phyloP scores from a whole-genome alignment of 2,888 invertebrate genomes.

The Leptopilina drosophilae region DNA sequence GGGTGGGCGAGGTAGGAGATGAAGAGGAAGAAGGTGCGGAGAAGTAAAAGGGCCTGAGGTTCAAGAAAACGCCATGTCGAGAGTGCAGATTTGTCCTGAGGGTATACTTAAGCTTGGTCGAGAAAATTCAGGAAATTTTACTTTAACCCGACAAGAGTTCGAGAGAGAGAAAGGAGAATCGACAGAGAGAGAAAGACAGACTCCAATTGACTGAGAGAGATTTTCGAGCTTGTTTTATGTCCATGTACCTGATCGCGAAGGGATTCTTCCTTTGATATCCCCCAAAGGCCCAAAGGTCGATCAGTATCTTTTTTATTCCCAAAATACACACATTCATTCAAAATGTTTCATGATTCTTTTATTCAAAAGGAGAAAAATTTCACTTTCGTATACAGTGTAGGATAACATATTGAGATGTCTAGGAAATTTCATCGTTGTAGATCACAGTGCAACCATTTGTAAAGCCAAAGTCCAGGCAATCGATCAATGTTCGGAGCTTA shows the following conservation, averaged over 20 bases:
- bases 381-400: neutral
- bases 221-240: slow-evolving; percentile 45
- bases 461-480: slow-evolving; percentile 5
- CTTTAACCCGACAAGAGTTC: slow-evolving; percentile 49
- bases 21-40: neutral
- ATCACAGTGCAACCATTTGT: slow-evolving; percentile 19
- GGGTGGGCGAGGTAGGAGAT: slow-evolving; percentile 44
- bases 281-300: slow-evolving; percentile 59
- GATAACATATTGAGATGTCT: neutral
- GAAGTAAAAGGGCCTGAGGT: slow-evolving; percentile 40
- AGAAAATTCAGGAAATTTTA: slow-evolving; percentile 65
- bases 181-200: slow-evolving; percentile 53
- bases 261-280: slow-evolving; percentile 49
- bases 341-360: too few species aligned
- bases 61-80: slow-evolving; percentile 61
- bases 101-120: slow-evolving; percentile 66
- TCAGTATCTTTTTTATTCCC: slow-evolving; percentile 54
- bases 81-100: slow-evolving; percentile 73
- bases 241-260: slow-evolving; percentile 56
- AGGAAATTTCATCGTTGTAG: neutral
- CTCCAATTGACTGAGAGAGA: slow-evolving; percentile 56
- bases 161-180: slow-evolving; percentile 35
- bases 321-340: too few species aligned
- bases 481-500: slow-evolving; percentile 26
- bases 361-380: neutral